phyloP scores from a whole-genome alignment of 2,113 vertebrate species.

The Herpailurus yagouaroundi region DNA sequence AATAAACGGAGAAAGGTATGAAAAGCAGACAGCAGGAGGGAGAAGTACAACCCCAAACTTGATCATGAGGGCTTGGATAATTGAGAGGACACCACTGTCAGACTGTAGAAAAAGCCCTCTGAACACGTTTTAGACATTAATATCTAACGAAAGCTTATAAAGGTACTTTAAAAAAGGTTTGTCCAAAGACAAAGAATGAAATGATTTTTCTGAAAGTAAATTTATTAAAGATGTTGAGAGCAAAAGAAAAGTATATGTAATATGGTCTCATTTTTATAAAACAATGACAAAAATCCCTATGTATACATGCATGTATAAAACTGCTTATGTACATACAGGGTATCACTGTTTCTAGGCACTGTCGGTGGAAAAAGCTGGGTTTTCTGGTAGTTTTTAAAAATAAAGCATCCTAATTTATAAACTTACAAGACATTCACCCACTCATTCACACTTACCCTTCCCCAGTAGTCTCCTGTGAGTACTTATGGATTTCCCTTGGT shows the following conservation, averaged over 20 bases:
- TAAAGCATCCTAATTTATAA: not conserved
- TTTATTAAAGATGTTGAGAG: not conserved
- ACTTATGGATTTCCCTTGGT: not conserved
- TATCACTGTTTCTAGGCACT: not conserved
- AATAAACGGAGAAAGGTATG: not conserved
- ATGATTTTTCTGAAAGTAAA: conserved; percentile 28
- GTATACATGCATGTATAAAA: not conserved
- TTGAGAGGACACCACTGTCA: not conserved
- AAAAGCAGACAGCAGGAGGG: not conserved
- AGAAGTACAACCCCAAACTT: not conserved
- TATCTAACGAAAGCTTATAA: not conserved
- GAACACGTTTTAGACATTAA: not conserved
- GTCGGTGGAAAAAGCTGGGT: not conserved
- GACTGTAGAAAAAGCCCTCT: not conserved
- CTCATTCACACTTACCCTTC: not conserved
- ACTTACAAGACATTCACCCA: not conserved
- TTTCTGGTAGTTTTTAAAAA: not conserved
- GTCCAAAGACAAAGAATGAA: conserved; percentile 5
- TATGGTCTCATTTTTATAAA: not conserved
- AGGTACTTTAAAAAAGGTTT: not conserved
- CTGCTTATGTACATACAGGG: not conserved
- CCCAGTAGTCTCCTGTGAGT: not conserved
- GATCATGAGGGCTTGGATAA: not conserved
- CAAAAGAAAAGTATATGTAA: not conserved
- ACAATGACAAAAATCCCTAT: not conserved